Base-by-base conservation (phyloP, 2,888 invertebrate species). In the Cheilosia pagana region DNA sequence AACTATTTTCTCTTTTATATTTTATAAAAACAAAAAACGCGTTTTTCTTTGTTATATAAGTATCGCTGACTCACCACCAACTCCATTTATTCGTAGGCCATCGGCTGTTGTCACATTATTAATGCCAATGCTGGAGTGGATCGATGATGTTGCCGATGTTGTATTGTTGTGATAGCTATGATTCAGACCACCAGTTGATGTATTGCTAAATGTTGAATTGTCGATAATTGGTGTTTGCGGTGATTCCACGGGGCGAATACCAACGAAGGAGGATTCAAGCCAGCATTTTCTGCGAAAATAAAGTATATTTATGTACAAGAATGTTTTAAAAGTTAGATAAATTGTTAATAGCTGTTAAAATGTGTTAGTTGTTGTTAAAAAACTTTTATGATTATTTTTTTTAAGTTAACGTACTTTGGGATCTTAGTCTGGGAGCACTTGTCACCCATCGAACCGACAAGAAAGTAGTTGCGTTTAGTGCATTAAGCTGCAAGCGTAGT, bases 211-310 rank as follows among this genome's bases (percentile, higher is more conserved):
- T 93, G 93, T 57, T 92, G 92, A 92, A 81, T 88, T 90, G 86
- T 94, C 93, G 85, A 94, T 94, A 88, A 95, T 93, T 45, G 97
- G 96, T 81, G 96, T 96, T 92, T 96, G 96, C 19, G 97, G 97
- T 59, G 96, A 96, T 88, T 97, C 97, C 90, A 96, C 92, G 3
- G 97, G 97, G 89, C 96, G 95, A 89, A 95, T 96, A 88, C 96
- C 96, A 82, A 96, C 96, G 91, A 98, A 98, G 87, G 97, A 97
- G 92, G 97, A 97, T 92, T 98, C 98, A 91, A 98, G 94, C 98
- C 98, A 98, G 92, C 95, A 96, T 89, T 97, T 92, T 89, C 92
- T 92, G 67, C 43, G 35, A 23, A 14, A 16, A 23, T n/a, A 50
- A 59, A 14, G 1, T 35, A 35, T 12, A 12, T 35, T 12, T 12